These are phyloP conservation scores for Equus quagga DNA, from an alignment of 2,113 vertebrate genomes.

Conservation along the genomic window DNA sequence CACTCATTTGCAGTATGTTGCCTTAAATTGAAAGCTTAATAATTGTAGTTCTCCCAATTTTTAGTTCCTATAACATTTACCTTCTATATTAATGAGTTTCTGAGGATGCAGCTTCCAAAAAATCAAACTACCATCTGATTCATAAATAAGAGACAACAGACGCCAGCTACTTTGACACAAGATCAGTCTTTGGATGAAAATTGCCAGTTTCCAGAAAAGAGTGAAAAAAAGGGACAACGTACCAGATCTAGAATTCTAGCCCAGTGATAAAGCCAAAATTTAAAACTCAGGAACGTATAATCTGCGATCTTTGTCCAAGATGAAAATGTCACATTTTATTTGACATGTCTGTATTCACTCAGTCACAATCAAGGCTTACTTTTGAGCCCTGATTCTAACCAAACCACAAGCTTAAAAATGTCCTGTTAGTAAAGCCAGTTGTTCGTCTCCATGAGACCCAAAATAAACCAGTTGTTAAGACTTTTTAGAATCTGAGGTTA, in stretches of 20 bases:
- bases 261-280: not conserved
- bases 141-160: not conserved
- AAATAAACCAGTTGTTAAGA: slow-evolving; percentile 54
- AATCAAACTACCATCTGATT: not conserved
- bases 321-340: slow-evolving; percentile 44
- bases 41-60: not conserved
- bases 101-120: not conserved
- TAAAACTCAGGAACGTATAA: not conserved
- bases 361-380: not conserved
- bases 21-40: not conserved
- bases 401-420: slow-evolving; percentile 55
- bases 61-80: not conserved
- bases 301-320: not conserved
- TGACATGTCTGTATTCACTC: not conserved
- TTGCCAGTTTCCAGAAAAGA: not conserved
- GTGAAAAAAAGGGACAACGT: not conserved
- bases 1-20: not conserved
- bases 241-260: not conserved
- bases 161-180: not conserved
- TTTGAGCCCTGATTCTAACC: not conserved
- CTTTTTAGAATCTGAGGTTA: slow-evolving; percentile 38
- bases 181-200: slow-evolving; percentile 1
- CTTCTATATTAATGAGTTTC: not conserved
- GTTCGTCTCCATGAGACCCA: not conserved
- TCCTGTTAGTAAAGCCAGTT: not conserved